Conservation (phyloP, 2,888 invertebrate species). For the Rutpela maculata region DNA sequence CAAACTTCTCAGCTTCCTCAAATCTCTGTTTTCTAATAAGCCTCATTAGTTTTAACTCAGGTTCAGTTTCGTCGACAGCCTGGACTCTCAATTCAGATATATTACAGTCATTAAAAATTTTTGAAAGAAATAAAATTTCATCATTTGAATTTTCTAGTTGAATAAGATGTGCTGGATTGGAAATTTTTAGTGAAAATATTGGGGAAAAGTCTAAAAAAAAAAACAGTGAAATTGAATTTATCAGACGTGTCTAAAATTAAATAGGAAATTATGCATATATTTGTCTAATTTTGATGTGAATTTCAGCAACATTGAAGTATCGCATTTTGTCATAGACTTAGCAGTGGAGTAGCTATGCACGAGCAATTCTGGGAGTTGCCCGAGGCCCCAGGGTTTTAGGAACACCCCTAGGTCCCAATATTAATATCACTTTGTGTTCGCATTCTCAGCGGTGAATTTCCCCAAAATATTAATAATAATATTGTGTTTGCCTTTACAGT, state of each 20-base stretch:
- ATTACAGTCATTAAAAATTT: constrained; percentile 53
- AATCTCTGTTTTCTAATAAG: constrained; percentile 73
- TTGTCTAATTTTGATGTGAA: background rate
- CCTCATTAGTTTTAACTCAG: constrained; percentile 73
- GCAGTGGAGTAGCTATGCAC: no score
- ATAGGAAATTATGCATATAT: background rate
- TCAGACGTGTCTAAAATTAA: no score
- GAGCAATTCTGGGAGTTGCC: no score
- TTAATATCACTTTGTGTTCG: no score
- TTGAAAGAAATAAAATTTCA: constrained; percentile 64
- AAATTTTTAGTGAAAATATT: constrained; percentile 63
- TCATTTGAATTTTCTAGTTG: constrained; percentile 61
- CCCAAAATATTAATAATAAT: no score
- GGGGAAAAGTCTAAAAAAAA: constrained; percentile 56
- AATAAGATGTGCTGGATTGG: constrained; percentile 60
- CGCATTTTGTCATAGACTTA: no score
- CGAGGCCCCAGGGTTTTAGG: no score
- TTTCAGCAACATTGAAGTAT: no score
- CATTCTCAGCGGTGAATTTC: no score
- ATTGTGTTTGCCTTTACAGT: no score
- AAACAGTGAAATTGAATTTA: background rate
- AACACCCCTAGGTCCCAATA: no score
- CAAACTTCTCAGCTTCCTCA: constrained; percentile 75
- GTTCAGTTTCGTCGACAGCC: constrained; percentile 72
- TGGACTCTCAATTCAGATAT: constrained; percentile 65